Evolutionary conservation across 2,797 vertebrate genomes (phyloP).

Genomic region (Gorsachius magnificus): DNA sequence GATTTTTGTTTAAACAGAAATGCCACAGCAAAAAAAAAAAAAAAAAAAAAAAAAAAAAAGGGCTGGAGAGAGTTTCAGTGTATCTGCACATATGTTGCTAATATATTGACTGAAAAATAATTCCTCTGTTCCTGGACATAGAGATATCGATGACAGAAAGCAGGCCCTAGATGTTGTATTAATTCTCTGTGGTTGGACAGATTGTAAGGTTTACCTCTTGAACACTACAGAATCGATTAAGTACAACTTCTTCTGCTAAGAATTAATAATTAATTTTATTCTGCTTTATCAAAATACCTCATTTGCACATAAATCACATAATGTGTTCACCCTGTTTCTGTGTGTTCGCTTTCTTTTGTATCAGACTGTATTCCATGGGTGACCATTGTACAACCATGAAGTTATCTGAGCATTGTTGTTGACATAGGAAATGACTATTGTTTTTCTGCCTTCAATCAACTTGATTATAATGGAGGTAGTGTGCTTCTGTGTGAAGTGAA

Average conservation of each 20-base stretch:
- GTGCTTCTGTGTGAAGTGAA: background rate
- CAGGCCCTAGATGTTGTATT: background rate
- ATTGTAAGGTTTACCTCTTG: background rate
- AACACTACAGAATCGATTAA: background rate
- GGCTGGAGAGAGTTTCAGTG: background rate
- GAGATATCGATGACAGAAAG: background rate
- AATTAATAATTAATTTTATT: background rate
- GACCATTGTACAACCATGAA: background rate
- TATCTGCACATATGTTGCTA: background rate
- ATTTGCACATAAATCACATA: background rate
- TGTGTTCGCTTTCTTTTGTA: background rate
- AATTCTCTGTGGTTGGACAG: background rate
- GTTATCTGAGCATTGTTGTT: background rate
- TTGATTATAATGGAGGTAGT: slow-evolving; percentile 7
- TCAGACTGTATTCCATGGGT: background rate
- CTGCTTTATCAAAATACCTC: background rate
- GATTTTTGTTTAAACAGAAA: background rate
- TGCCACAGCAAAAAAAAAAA: background rate
- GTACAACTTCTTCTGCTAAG: background rate
- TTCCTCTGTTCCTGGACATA: background rate
- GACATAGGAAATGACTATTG: slow-evolving; percentile 5
- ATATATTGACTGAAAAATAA: background rate
- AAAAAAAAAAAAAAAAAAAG: background rate
- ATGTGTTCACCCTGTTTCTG: background rate
- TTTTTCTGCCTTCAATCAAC: slow-evolving; percentile 9